Evolutionary conservation across 2,888 invertebrate genomes (phyloP).

Genomic region (Himalopsyche kuldschensis): DNA sequence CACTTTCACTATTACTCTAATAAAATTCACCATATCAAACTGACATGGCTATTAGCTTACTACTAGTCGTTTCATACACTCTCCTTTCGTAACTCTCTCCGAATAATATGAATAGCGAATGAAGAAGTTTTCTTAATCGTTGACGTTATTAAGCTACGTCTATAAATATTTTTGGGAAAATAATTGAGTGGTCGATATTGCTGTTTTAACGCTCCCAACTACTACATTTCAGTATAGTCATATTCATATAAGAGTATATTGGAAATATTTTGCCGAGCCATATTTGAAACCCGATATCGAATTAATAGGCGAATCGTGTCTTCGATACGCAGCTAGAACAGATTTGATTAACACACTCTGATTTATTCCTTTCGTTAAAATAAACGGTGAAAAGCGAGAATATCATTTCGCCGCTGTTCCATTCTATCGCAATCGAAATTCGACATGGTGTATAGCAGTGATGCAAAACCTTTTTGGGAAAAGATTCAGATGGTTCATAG

Average conservation of each 20-base stretch:
- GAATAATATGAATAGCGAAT: neutral
- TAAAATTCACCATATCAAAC: no score
- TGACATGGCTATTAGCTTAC: no score
- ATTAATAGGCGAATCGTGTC: neutral
- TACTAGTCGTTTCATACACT: neutral
- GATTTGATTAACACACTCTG: neutral
- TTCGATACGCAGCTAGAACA: neutral
- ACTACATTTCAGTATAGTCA: neutral
- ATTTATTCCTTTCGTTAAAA: neutral
- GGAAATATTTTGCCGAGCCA: neutral
- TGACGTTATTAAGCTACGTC: no score
- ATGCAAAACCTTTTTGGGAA: no score
- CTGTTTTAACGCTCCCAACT: neutral
- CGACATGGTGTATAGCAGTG: no score
- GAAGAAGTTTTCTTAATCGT: neutral
- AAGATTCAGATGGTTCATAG: no score
- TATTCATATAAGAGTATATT: no score
- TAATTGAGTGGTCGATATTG: no score
- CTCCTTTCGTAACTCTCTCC: slow-evolving; percentile 9
- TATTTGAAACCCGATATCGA: neutral
- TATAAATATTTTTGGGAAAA: no score
- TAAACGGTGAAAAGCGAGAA: neutral
- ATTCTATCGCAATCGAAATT: neutral
- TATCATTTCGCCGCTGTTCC: neutral
- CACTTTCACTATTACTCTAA: no score